phyloP scores from a whole-genome alignment of 2,888 invertebrate species.

The Chrysomela aeneicollis region DNA sequence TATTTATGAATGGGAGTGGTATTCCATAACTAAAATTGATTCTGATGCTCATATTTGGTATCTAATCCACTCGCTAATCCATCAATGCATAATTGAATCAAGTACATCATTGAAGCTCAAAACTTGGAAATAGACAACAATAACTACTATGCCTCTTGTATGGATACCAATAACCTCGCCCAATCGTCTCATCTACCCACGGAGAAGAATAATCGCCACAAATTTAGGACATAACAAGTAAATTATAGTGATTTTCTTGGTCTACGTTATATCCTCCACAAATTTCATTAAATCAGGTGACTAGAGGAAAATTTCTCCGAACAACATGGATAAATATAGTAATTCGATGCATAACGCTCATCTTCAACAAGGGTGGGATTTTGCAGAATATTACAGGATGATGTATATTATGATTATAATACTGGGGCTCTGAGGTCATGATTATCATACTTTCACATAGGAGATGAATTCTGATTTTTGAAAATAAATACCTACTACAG shows the following conservation, averaged over 20 bases:
- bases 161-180: not conserved
- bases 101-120: too few relatives aligned
- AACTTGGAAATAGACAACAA: too few relatives aligned
- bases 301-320: slow-evolving; percentile 29
- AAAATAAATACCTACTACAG: too few relatives aligned
- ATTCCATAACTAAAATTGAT: not conserved
- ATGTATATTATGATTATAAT: slow-evolving; percentile 31
- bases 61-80: too few relatives aligned
- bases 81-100: too few relatives aligned
- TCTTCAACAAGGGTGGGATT: slow-evolving; percentile 31
- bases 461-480: too few relatives aligned
- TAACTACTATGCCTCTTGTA: not conserved
- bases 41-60: too few relatives aligned
- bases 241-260: slow-evolving; percentile 36
- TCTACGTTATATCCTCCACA: slow-evolving; percentile 14
- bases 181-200: slow-evolving; percentile 3
- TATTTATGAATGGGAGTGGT: not conserved
- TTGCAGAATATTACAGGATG: slow-evolving; percentile 23
- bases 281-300: slow-evolving; percentile 37
- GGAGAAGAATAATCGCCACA: slow-evolving; percentile 23
- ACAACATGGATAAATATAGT: slow-evolving; percentile 37
- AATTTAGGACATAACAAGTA: slow-evolving; percentile 31
- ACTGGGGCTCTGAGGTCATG: slow-evolving; percentile 22
- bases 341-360: slow-evolving; percentile 28
- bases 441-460: slow-evolving; percentile 15